phyloP scores from a whole-genome alignment of 2,113 vertebrate species.

The Perca flavescens region DNA sequence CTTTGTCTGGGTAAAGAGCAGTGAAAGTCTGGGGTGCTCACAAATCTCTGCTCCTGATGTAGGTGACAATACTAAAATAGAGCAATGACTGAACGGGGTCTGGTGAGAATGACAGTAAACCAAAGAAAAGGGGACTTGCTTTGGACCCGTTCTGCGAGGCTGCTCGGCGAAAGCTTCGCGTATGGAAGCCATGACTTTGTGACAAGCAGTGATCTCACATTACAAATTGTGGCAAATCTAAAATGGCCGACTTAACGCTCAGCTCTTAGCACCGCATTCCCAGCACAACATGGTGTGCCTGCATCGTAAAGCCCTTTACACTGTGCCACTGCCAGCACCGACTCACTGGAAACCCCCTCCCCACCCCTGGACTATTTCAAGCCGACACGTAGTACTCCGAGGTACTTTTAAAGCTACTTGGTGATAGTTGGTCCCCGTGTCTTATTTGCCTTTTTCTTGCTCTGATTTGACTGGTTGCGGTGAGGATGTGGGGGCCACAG shows the following conservation, averaged over 20 bases:
- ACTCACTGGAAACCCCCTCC: not conserved
- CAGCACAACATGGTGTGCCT: conserved; percentile 76
- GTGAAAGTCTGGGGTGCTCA: not conserved
- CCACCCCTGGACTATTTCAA: not conserved
- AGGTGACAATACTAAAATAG: not conserved
- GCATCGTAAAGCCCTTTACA: conserved; percentile 27
- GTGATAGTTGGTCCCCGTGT: conserved; percentile 26
- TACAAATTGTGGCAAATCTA: conserved; percentile 82
- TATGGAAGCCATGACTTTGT: conserved; percentile 77
- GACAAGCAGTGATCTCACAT: conserved; percentile 78
- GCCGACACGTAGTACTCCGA: conserved; percentile 5
- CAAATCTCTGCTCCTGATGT: not conserved
- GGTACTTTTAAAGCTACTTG: conserved; percentile 46
- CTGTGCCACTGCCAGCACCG: not conserved
- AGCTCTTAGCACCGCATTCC: conserved; percentile 54
- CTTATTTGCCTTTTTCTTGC: not conserved
- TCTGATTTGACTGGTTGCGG: conserved; percentile 28
- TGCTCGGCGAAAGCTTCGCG: not conserved
- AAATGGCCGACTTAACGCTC: conserved; percentile 81
- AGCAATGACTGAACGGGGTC: not conserved
- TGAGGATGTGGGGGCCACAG: conserved; percentile 37
- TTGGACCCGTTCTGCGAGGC: conserved; percentile 7
- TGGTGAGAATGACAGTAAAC: not conserved
- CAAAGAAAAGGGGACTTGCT: not conserved
- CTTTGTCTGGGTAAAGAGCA: conserved; percentile 52